A percentile compares a stretch with the other conserved stretches of the same genome.
Conservation (phyloP, 2,113 vertebrate genomes). For the Grallaria varia region DNA sequence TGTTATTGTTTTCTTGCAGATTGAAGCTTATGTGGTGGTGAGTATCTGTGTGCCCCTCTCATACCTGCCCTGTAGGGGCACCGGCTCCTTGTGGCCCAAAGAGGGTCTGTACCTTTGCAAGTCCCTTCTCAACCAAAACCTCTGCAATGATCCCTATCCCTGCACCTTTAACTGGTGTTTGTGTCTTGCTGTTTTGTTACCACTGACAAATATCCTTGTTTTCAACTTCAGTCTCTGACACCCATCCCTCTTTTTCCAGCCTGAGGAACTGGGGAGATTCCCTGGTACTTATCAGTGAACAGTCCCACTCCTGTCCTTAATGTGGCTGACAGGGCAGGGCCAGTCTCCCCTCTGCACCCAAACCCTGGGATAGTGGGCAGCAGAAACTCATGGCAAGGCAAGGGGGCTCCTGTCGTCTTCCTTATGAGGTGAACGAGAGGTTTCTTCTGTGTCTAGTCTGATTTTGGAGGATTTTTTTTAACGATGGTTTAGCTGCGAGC, state of each 20-base stretch:
- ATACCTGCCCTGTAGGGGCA: neutral
- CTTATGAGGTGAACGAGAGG: constrained; percentile 12
- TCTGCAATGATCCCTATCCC: neutral
- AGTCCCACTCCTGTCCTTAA: neutral
- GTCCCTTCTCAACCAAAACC: neutral
- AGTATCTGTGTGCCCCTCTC: constrained; percentile 66
- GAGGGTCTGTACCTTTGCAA: neutral
- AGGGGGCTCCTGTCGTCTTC: constrained; percentile 12
- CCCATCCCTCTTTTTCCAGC: neutral
- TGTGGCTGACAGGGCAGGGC: constrained; percentile 24
- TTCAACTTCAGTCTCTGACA: neutral
- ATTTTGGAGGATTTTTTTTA: neutral
- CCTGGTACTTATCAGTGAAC: neutral
- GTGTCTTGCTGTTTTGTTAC: neutral
- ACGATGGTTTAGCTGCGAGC: neutral
- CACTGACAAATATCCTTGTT: neutral
- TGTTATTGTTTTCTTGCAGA: constrained; percentile 73
- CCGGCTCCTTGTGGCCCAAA: neutral
- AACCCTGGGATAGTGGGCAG: neutral
- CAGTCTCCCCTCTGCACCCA: constrained; percentile 34
- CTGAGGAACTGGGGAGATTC: neutral
- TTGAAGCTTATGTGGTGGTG: constrained; percentile 90
- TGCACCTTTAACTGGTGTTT: neutral
- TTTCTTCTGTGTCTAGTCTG: neutral
- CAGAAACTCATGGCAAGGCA: neutral